Evolutionary conservation across 1,140 invertebrate species (phyloP), one percentile per base, ranked within the genome.

Genomic region (Macrosteles quadrilineatus): DNA sequence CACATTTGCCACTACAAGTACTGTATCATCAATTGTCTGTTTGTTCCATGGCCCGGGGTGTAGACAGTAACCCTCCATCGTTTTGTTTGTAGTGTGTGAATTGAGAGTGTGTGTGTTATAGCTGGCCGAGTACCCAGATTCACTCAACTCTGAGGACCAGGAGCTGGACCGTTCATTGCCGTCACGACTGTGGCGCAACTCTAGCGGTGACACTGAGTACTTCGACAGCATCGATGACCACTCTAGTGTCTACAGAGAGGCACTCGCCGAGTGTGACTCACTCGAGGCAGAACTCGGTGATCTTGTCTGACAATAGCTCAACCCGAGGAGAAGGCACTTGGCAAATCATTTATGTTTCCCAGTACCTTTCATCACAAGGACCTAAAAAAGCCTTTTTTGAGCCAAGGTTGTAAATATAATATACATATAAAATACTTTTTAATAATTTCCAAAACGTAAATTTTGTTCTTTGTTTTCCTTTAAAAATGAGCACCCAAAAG

Each of bases 151-250:
- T 23, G n/a, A 29, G 17, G 25, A 62, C 50, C 53, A 59, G 36
- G 53, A 69, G 21, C 53, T 69, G 21, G 67, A 69, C 17, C 23
- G 67, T 2, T 69, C 67, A 17, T n/a, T 69, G 67, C 67, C 31
- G 12, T 59, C 67, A 1, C 25, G 32, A 11, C 17, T 27, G 30
- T 67, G 65, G 65, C 21, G 19, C 30, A 25, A 6, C 50, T 12
- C 27, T 11, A 23, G 36, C 23, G n/a, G 29, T n/a, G 12, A 77
- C 1, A 76, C 77, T 27, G 76, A 73, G 3, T 84, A 82, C 73
- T 86, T 84, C 72, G 85, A 87, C 71, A 86, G 85, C 74, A 86
- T 86, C 47, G 83, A 87, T 73, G 50, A 68, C 29, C 32, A 83
- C 81, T 80, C 71, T 75, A 82, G 74, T 78, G 81, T 72, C 80